Evolutionary conservation across 1,140 invertebrate species (phyloP), one percentile per base, ranked within the genome.

Genomic region (Augochlora pura): DNA sequence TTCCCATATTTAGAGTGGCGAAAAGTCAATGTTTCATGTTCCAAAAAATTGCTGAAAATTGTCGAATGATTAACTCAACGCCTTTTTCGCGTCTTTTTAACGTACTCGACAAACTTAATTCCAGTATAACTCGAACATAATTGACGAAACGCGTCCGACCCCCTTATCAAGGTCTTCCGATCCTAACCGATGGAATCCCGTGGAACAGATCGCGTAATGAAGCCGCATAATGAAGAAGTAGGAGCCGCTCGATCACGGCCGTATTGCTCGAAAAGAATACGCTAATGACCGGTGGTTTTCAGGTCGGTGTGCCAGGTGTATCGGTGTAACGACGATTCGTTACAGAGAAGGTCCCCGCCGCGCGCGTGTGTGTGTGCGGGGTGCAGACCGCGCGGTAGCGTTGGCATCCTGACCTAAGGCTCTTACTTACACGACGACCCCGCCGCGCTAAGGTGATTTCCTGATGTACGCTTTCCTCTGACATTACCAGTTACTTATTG

Each of bases 371-470:
- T 83, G 78, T 64, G 79, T 32, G 32, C 32, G 42, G 42, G 42
- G 74, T 60, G 72, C 64, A 83, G 18, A 57, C 42, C 59, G n/a
- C 69, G 70, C 79, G 74, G 84, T 82, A 82, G 80, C 82, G 74
- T 81, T 71, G 82, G 75, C 81, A 83, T 77, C 73, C 80, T 85
- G 81, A 85, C 80, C 80, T 69, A 38, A 73, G 66, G 49, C 71
- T 77, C 70, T 83, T 80, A 81, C 72, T 77, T 82, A 76, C 77
- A 83, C 69, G 63, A 59, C 69, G 81, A 80, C 74, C 81, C 81
- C 62, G 76, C 67, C 78, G 80, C 25, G 59, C n/a, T 66, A 73
- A 80, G 83, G 81, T 80, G 77, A 83, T 85, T 83, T 83, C 81
- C 83, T 83, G 77, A 80, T 83, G 73, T 69, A 69, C 73, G 77